Conservation (phyloP, 2,888 invertebrate genomes). For the Drosophila aldrichi region DNA sequence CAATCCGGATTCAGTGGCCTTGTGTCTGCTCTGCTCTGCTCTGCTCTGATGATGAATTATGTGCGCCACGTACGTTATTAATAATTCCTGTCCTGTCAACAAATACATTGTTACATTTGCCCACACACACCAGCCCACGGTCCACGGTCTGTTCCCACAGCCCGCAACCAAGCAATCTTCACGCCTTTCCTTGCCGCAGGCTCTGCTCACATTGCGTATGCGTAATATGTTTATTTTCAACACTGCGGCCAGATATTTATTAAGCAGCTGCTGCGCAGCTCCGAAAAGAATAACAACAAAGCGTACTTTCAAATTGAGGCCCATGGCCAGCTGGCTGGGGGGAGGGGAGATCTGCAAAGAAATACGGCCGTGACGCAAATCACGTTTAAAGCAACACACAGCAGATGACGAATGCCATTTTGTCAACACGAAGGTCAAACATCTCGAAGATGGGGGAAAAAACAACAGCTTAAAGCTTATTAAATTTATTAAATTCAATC, state of each 20-base stretch:
- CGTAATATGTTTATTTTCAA: constrained; percentile 73
- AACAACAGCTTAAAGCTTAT: constrained; percentile 12
- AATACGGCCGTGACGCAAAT: constrained; percentile 42
- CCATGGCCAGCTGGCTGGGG: neutral
- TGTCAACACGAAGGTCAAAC: constrained; percentile 3
- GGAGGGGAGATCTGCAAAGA: neutral
- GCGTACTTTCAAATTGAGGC: constrained; percentile 28
- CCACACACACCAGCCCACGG: constrained; percentile 1
- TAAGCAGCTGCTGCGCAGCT: constrained; percentile 62
- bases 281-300: constrained; percentile 20
- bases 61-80: constrained; percentile 82
- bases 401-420: constrained; percentile 27
- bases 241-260: constrained; percentile 65
- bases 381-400: constrained; percentile 34
- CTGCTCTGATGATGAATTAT: constrained; percentile 75
- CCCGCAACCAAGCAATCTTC: neutral
- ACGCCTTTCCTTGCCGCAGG: constrained; percentile 23
- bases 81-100: constrained; percentile 83
- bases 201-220: constrained; percentile 64
- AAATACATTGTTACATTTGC: constrained; percentile 67
- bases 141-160: constrained; percentile 12
- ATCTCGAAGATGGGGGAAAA: neutral
- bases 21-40: constrained; percentile 41
- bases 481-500: constrained; percentile 12
- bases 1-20: constrained; percentile 46